Conservation (phyloP, 2,113 vertebrate species). For the Dolichotis patagonum region DNA sequence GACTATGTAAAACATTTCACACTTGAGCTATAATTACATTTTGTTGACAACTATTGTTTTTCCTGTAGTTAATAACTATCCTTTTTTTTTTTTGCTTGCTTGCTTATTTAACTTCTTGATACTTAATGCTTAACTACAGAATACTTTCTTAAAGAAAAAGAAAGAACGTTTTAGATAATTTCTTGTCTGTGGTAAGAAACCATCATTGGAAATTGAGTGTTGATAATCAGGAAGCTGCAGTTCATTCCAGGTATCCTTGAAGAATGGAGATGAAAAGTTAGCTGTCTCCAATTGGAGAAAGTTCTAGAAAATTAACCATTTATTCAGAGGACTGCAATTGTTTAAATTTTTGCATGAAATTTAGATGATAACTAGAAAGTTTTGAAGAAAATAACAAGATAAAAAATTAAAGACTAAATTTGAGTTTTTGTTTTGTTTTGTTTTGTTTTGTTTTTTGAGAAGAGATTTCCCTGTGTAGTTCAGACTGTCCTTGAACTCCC, state of each 20-base stretch:
- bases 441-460: too few relatives aligned
- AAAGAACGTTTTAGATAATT: conserved; percentile 16
- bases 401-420: background rate
- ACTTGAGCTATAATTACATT: conserved; percentile 56
- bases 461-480: background rate
- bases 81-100: conserved; percentile 27
- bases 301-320: background rate
- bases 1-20: conserved; percentile 46
- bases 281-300: background rate
- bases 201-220: background rate
- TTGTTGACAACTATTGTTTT: conserved; percentile 57
- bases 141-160: conserved; percentile 47
- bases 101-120: conserved; percentile 48
- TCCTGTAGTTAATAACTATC: conserved; percentile 34
- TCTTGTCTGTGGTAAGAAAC: background rate
- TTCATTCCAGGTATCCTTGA: conserved; percentile 41
- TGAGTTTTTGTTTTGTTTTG: too few relatives aligned
- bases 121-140: conserved; percentile 9
- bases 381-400: background rate
- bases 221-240: background rate
- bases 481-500: background rate
- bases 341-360: background rate
- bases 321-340: background rate
- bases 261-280: background rate
- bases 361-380: background rate